phyloP scores from a whole-genome alignment of 2,888 invertebrate genomes.

The Protophormia terraenovae region DNA sequence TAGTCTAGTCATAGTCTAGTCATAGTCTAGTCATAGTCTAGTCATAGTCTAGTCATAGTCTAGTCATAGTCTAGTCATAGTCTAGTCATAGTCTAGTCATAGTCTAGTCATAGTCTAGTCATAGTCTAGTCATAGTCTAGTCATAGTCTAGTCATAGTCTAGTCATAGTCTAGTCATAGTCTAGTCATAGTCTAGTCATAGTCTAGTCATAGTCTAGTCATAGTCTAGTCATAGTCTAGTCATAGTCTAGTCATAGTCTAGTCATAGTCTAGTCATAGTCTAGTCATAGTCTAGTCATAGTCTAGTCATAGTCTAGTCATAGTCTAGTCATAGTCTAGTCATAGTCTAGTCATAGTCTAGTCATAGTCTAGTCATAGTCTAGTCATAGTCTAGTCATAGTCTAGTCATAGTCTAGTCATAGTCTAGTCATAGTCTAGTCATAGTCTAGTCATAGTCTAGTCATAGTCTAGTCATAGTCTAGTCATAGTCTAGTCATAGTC shows the following conservation, averaged over 20 bases:
- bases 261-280: slow-evolving; percentile 3
- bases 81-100: not conserved
- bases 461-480: slow-evolving; percentile 2
- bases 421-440: slow-evolving; percentile 1
- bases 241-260: slow-evolving; percentile 5
- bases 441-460: slow-evolving; percentile 2
- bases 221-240: not conserved
- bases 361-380: not conserved
- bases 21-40: not conserved
- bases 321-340: not conserved
- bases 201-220: slow-evolving; percentile 3
- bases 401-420: not conserved
- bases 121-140: not conserved
- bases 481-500: slow-evolving; percentile 3
- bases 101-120: not conserved
- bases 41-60: not conserved
- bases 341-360: not conserved
- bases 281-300: not conserved
- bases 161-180: slow-evolving; percentile 2
- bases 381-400: not conserved
- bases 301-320: not conserved
- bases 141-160: slow-evolving; percentile 1
- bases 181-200: slow-evolving; percentile 1
- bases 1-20: not conserved
- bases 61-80: not conserved